Base-by-base conservation (phyloP, 1,140 invertebrate genomes). In the Globodera rostochiensis region DNA sequence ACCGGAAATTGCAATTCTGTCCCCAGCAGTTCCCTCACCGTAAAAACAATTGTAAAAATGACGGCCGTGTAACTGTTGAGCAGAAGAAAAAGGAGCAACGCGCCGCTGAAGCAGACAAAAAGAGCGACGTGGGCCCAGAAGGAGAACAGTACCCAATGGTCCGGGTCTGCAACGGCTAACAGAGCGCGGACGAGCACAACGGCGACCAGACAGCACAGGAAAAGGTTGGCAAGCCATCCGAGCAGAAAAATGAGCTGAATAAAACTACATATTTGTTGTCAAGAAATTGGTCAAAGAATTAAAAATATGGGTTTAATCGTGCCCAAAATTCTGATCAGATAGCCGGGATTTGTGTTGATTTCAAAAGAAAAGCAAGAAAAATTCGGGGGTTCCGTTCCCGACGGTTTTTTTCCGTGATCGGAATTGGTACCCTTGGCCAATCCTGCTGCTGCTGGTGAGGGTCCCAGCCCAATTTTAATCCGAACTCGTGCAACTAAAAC, bases 181-280 rank as follows among this genome's bases (percentile, higher is more conserved):
- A 80, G 50, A 1, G 75, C 75, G 46, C 80, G 49, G 15, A 80
- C 80, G 11, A 80, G 77, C 49, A 80, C 80, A 82, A 79, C 83
- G 19, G 50, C n/a, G 19, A 80, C 80, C 25, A 80, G 21, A 47
- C 49, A 79, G 45, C 64, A 80, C 19, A 80, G 75, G 25, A 82
- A 21, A 19, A 80, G 49, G 57, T 80, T 80, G 6, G 80, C 80
- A 36, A 80, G 53, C 80, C 80, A 80, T 15, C 73, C 50, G 36
- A 46, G n/a, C 66, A 64, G n/a, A 50, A 80, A 80, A 76, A 71
- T 71, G 13, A 71, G 15, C 57, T 71, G 36, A 3, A 36, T 36
- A 36, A 36, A 36, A 36, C 36, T 36, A 36, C 2, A n/a, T n/a
- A n/a, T n/a, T 36, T 36, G 36, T 36, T 3, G 36, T 9, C 67